Conservation (phyloP, 2,797 vertebrate species). For the Falco concolor region DNA sequence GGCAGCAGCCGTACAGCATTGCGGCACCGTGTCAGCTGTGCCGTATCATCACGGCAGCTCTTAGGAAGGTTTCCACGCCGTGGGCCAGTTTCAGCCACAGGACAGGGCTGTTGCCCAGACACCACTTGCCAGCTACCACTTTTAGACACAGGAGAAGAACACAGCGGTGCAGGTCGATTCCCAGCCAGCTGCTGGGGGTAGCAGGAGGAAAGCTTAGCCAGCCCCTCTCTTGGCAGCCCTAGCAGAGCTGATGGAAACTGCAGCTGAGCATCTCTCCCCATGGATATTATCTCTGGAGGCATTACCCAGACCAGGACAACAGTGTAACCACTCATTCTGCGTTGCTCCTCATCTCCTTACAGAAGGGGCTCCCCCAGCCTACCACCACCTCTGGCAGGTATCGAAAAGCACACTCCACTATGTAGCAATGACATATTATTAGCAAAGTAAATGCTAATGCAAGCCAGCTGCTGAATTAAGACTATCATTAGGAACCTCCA, state of each 20-base stretch:
- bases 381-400: neutral
- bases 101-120: neutral
- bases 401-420: neutral
- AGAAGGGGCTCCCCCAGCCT: neutral
- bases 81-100: neutral
- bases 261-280: neutral
- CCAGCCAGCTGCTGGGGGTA: neutral
- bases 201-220: neutral
- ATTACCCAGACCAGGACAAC: neutral
- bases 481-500: neutral
- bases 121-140: neutral
- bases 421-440: neutral
- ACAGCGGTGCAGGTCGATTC: fast-evolving
- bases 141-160: neutral
- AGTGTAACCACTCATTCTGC: fast-evolving
- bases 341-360: neutral
- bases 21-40: neutral
- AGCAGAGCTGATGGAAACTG: neutral
- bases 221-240: neutral
- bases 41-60: neutral
- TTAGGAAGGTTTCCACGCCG: neutral
- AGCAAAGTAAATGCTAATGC: neutral
- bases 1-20: neutral
- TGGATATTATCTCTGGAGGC: neutral
- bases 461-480: neutral